Conservation (phyloP, 1,140 invertebrate genomes). For the Pseudomyrmex sp. region DNA sequence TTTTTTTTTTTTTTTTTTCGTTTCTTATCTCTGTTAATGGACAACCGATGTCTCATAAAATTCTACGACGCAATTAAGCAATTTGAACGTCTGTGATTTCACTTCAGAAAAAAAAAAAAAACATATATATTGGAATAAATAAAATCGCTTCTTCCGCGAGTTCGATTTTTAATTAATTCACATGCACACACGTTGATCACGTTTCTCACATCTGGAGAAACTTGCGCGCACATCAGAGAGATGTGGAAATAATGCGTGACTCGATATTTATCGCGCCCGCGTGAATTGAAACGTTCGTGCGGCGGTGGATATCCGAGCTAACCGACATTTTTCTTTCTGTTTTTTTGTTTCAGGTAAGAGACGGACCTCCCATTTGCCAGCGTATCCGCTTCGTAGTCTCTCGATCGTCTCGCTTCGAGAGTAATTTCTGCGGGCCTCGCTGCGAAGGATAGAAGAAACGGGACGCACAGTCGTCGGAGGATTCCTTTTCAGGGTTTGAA, state of each 20-base stretch:
- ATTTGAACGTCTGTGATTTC: slow-evolving; percentile 8
- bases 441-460: background rate
- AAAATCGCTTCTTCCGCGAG: background rate
- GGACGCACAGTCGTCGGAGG: too few relatives aligned
- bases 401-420: background rate
- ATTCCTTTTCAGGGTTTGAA: slow-evolving; percentile 19
- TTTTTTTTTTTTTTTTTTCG: background rate
- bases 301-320: slow-evolving; percentile 72
- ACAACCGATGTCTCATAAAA: slow-evolving; percentile 17
- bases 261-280: slow-evolving; percentile 76
- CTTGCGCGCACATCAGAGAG: slow-evolving; percentile 21
- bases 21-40: slow-evolving; percentile 17
- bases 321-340: slow-evolving; percentile 75
- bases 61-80: slow-evolving; percentile 22
- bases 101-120: background rate
- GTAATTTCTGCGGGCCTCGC: background rate
- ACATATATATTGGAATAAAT: too few relatives aligned
- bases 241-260: slow-evolving; percentile 59
- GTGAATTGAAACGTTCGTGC: slow-evolving; percentile 80
- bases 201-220: background rate
- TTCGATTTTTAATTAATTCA: slow-evolving; percentile 1
- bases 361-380: slow-evolving; percentile 64
- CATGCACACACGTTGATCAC: background rate
- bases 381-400: background rate
- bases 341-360: slow-evolving; percentile 78